Evolutionary conservation across 2,797 vertebrate genomes (phyloP).

Genomic region (Hipposideros larvatus): DNA sequence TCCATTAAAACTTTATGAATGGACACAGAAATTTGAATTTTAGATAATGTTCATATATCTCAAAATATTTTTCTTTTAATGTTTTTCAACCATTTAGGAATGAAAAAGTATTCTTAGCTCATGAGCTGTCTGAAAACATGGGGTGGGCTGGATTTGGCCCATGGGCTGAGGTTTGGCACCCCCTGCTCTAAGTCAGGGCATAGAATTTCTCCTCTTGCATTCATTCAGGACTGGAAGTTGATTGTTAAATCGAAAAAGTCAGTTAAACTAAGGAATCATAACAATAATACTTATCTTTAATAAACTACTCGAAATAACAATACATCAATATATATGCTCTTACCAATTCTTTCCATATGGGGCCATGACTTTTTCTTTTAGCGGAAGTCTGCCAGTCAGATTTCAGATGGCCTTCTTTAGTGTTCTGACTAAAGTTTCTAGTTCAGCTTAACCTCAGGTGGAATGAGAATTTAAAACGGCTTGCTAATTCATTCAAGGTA

Average conservation of each 20-base stretch:
- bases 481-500: neutral
- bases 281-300: conserved; percentile 24
- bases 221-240: neutral
- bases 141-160: neutral
- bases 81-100: conserved; percentile 11
- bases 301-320: neutral
- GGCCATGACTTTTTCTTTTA: conserved; percentile 7
- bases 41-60: neutral
- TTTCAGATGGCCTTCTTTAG: neutral
- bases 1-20: neutral
- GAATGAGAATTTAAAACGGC: conserved; percentile 2
- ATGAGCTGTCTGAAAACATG: neutral
- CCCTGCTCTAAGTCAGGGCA: neutral
- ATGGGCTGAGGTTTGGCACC: neutral
- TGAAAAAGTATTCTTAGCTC: neutral
- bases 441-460: neutral
- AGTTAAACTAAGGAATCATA: conserved; percentile 38
- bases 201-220: conserved; percentile 4
- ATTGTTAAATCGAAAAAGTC: conserved; percentile 15
- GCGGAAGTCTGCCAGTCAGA: neutral
- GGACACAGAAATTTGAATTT: neutral
- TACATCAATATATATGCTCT: neutral
- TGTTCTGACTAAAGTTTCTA: neutral
- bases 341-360: neutral
- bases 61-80: conserved; percentile 38